These are phyloP conservation scores for Drosophila falleni DNA, from an alignment of 2,888 invertebrate species.

Conservation along the genomic window DNA sequence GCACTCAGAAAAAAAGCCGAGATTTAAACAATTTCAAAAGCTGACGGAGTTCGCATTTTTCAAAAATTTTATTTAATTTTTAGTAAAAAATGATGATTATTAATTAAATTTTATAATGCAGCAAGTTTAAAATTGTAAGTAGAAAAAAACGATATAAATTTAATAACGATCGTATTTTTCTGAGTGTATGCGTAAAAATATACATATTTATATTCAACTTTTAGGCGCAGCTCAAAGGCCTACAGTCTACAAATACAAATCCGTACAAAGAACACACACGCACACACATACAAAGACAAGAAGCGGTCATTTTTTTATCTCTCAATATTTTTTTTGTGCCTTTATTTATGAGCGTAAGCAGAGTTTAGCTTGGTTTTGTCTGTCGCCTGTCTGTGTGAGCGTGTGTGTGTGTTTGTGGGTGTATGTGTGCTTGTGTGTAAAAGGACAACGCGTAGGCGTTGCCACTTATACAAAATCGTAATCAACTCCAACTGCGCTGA, in stretches of 20 bases:
- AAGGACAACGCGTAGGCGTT: constrained; percentile 26
- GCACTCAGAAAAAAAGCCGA: no score
- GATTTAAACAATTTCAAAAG: no score
- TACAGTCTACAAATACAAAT: not conserved
- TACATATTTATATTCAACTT: not conserved
- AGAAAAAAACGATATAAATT: no score
- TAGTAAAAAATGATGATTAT: no score
- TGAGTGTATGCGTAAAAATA: not conserved
- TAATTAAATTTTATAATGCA: no score
- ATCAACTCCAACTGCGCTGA: not conserved
- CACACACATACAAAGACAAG: not conserved
- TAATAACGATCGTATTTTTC: no score
- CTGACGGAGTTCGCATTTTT: no score
- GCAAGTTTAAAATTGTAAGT: no score
- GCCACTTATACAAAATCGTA: constrained; percentile 7
- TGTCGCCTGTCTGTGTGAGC: constrained; percentile 1
- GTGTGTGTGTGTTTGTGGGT: constrained; percentile 1
- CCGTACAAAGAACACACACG: not conserved
- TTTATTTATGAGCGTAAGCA: not conserved
- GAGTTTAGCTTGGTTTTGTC: constrained; percentile 3
- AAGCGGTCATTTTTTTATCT: constrained; percentile 38
- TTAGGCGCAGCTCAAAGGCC: constrained; percentile 18
- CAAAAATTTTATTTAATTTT: no score
- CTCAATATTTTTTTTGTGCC: constrained; percentile 13
- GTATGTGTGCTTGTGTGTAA: constrained; percentile 7